These are phyloP conservation scores for Camponotus fellah DNA, from an alignment of 2,888 invertebrate genomes.

Conservation along the genomic window DNA sequence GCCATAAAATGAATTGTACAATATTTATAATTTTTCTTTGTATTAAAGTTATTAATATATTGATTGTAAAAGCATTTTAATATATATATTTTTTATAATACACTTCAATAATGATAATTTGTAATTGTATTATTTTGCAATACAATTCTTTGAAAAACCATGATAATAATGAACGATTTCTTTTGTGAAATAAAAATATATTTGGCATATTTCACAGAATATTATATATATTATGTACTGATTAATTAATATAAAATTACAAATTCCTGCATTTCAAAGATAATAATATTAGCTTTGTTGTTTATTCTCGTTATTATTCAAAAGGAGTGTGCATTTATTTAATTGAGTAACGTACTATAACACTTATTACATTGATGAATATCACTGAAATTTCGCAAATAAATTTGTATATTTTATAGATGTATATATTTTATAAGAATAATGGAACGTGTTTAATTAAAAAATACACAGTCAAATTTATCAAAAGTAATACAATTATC, in stretches of 20 bases:
- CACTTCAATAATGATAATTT: constrained; percentile 19
- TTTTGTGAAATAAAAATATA: constrained; percentile 1
- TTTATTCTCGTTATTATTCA: constrained; percentile 21
- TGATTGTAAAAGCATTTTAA: constrained; percentile 3
- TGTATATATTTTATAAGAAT: not conserved
- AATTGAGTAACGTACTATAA: constrained; percentile 23
- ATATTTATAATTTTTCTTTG: not conserved
- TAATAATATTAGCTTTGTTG: constrained; percentile 44
- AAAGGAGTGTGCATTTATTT: constrained; percentile 20
- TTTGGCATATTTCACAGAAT: constrained; percentile 10
- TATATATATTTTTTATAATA: not conserved
- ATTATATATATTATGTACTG: not conserved
- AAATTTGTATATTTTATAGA: not conserved
- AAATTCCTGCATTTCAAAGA: constrained; percentile 28
- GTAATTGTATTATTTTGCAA: not conserved
- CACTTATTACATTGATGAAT: not conserved
- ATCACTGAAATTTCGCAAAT: constrained; percentile 4
- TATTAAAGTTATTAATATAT: not conserved
- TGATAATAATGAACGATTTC: not conserved
- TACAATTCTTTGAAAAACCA: not conserved
- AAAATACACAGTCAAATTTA: not conserved
- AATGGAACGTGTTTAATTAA: not conserved
- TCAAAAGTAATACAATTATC: not conserved
- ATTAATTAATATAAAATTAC: constrained; percentile 43
- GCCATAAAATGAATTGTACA: not conserved